These are phyloP conservation scores for Bhutanitis thaidina DNA, from an alignment of 2,888 invertebrate species.

Conservation along the genomic window DNA sequence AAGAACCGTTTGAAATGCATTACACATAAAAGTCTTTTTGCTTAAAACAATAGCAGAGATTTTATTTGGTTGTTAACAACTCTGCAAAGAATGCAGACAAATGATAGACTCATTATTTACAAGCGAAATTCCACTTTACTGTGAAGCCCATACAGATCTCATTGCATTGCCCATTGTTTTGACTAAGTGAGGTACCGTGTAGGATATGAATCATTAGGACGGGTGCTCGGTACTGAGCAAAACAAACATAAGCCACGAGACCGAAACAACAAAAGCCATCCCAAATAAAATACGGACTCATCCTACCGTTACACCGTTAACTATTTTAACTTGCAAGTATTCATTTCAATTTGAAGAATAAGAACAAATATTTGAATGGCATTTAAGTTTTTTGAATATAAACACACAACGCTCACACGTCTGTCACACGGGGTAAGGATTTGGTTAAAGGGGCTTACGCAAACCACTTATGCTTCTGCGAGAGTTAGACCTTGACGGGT, in stretches of 20 bases:
- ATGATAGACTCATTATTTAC: background rate
- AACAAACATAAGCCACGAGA: constrained; percentile 44
- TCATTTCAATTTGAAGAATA: no score
- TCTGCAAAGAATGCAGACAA: constrained; percentile 5
- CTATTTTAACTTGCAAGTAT: background rate
- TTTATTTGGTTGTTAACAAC: no score
- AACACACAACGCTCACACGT: no score
- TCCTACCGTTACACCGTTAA: constrained; percentile 36
- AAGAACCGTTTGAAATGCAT: constrained; percentile 1
- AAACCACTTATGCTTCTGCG: no score
- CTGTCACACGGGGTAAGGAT: no score
- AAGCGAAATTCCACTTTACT: background rate
- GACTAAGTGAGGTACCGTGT: constrained; percentile 17
- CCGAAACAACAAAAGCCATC: constrained; percentile 46
- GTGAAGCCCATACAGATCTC: background rate
- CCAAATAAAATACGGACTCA: constrained; percentile 38
- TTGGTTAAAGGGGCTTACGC: no score
- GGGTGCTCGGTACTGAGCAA: constrained; percentile 34
- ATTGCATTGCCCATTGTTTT: background rate
- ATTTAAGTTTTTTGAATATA: no score
- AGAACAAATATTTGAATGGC: no score
- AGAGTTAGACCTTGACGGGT: no score
- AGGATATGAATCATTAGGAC: constrained; percentile 26
- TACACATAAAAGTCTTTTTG: constrained; percentile 7
- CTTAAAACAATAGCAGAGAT: constrained; percentile 7